phyloP scores from a whole-genome alignment of 2,888 invertebrate species.

The Protula sp. region DNA sequence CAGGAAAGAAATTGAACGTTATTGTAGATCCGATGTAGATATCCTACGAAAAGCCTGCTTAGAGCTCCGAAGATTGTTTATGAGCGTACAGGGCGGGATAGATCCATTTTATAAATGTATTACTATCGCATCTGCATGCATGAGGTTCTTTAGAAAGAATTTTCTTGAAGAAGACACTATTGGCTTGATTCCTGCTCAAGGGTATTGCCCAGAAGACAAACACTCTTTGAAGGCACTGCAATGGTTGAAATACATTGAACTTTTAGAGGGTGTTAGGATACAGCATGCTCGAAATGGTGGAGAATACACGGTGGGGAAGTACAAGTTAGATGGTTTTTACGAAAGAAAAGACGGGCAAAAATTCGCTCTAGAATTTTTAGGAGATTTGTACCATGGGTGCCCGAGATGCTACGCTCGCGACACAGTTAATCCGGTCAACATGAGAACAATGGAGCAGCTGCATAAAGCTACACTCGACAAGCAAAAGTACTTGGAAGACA shows the following conservation, averaged over 20 bases:
- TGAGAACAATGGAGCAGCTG: background rate
- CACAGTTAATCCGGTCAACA: background rate
- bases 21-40: slow-evolving; percentile 4
- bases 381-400: slow-evolving; percentile 4
- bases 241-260: slow-evolving; percentile 1
- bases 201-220: no score
- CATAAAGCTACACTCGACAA: background rate
- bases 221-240: background rate
- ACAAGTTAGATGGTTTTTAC: slow-evolving; percentile 4
- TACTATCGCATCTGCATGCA: background rate
- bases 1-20: background rate
- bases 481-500: background rate
- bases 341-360: background rate
- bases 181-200: background rate
- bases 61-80: background rate
- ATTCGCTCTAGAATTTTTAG: background rate
- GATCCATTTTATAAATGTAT: background rate
- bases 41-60: background rate
- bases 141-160: background rate
- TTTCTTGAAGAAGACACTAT: background rate
- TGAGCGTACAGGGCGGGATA: background rate
- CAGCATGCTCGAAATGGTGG: slow-evolving; percentile 2
- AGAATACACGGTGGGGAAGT: background rate
- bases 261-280: background rate
- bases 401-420: background rate